Percentiles rank a stretch among this genome's conserved stretches.
Conservation (phyloP, 2,888 invertebrate species). For the Papilio gigon region DNA sequence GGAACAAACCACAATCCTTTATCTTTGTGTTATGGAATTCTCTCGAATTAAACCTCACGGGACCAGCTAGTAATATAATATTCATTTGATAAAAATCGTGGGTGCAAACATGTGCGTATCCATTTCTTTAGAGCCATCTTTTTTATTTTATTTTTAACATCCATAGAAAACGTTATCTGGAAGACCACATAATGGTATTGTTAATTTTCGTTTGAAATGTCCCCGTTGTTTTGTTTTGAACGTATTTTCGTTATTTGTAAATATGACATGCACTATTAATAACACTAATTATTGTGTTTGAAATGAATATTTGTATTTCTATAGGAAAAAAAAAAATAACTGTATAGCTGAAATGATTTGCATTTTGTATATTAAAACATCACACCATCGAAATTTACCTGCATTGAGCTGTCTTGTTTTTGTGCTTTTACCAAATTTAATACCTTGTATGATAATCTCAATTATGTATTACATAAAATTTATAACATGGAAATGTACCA, state of each 20-base stretch:
- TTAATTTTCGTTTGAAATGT: constrained; percentile 16
- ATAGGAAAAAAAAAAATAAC: not conserved
- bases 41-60: too few relatives aligned
- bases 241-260: constrained; percentile 29
- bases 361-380: constrained; percentile 57
- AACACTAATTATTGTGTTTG: constrained; percentile 34
- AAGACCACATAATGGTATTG: constrained; percentile 10
- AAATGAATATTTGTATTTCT: constrained; percentile 11
- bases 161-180: too few relatives aligned
- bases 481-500: not conserved
- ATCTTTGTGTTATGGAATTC: too few relatives aligned
- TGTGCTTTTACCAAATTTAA: constrained; percentile 38
- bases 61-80: not conserved
- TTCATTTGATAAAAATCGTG: not conserved
- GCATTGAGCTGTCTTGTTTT: constrained; percentile 57
- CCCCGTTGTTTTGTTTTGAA: constrained; percentile 16
- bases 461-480: constrained; percentile 7
- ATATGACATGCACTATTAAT: constrained; percentile 37
- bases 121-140: constrained; percentile 26
- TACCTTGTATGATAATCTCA: not conserved
- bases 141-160: too few relatives aligned
- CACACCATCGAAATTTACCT: constrained; percentile 81
- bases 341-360: constrained; percentile 19
- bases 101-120: not conserved
- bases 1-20: too few relatives aligned